Percentiles rank a stretch among this genome's conserved stretches.
Evolutionary conservation across 1,140 invertebrate species (phyloP).

Genomic region (Arctopsyche grandis): DNA sequence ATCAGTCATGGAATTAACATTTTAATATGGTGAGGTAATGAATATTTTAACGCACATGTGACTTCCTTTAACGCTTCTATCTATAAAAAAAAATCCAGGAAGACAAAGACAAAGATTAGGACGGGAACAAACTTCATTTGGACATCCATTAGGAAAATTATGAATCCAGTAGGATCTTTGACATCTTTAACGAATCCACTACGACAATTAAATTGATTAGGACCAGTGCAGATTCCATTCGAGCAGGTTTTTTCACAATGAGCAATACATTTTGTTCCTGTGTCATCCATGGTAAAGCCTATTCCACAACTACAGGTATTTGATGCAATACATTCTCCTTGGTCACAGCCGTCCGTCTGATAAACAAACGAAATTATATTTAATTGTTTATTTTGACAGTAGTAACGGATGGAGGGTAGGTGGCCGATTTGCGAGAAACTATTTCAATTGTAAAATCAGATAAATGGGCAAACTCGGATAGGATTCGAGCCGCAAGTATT

Average conservation of each 20-base stretch:
- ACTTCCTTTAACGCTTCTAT: slow-evolving; percentile 72
- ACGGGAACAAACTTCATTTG: slow-evolving; percentile 70
- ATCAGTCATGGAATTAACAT: slow-evolving; percentile 42
- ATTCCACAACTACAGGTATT: slow-evolving; percentile 64
- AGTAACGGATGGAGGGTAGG: no score
- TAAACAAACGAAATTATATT: no score
- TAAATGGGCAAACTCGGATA: no score
- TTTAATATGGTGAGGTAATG: slow-evolving; percentile 54
- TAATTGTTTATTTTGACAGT: no score
- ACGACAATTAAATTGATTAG: slow-evolving; percentile 66
- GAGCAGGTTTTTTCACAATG: slow-evolving; percentile 65
- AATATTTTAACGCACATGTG: slow-evolving; percentile 68
- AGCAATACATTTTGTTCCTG: slow-evolving; percentile 57
- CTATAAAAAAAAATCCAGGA: slow-evolving; percentile 70
- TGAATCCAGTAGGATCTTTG: slow-evolving; percentile 59
- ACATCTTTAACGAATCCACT: slow-evolving; percentile 63
- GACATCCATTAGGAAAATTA: slow-evolving; percentile 70
- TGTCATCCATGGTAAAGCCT: slow-evolving; percentile 58
- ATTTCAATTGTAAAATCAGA: no score
- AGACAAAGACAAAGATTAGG: slow-evolving; percentile 70
- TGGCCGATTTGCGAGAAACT: no score
- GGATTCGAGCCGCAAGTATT: no score
- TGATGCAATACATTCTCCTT: slow-evolving; percentile 67
- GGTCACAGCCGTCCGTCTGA: slow-evolving; percentile 64
- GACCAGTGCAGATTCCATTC: slow-evolving; percentile 66